phyloP scores from a whole-genome alignment of 2,113 vertebrate genomes.

The Hemibagrus wyckioides region DNA sequence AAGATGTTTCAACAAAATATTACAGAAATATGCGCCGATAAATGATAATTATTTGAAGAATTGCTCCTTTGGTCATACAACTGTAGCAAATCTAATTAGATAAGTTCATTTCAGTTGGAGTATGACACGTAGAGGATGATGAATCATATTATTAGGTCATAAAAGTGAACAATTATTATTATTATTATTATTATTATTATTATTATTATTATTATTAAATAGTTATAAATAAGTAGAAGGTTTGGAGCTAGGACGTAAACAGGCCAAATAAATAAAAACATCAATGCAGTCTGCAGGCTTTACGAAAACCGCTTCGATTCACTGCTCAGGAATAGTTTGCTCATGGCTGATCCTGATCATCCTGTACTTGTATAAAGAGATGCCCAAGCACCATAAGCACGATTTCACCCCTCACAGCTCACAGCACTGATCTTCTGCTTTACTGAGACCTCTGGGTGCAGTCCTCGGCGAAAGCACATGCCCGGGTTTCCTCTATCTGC shows the following conservation, averaged over 20 bases:
- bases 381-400: conserved; percentile 37
- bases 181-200: neutral
- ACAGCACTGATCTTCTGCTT: conserved; percentile 48
- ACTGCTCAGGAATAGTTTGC: conserved; percentile 20
- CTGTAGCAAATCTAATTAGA: neutral
- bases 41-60: neutral
- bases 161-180: conserved; percentile 10
- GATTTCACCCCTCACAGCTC: conserved; percentile 55
- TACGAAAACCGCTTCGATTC: conserved; percentile 10
- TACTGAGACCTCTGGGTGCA: conserved; percentile 40
- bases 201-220: neutral
- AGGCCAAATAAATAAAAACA: neutral
- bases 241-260: neutral
- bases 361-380: conserved; percentile 45
- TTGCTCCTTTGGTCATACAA: conserved; percentile 7
- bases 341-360: conserved; percentile 40
- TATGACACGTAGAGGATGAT: neutral
- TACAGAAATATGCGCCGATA: neutral
- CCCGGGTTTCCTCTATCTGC: conserved; percentile 26
- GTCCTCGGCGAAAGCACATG: conserved; percentile 24
- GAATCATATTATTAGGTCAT: neutral
- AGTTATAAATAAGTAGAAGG: neutral
- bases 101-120: neutral
- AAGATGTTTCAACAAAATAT: conserved; percentile 14
- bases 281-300: neutral